These are phyloP conservation scores for Lasioglossum calceatum DNA, from an alignment of 2,888 invertebrate species.

Conservation along the genomic window DNA sequence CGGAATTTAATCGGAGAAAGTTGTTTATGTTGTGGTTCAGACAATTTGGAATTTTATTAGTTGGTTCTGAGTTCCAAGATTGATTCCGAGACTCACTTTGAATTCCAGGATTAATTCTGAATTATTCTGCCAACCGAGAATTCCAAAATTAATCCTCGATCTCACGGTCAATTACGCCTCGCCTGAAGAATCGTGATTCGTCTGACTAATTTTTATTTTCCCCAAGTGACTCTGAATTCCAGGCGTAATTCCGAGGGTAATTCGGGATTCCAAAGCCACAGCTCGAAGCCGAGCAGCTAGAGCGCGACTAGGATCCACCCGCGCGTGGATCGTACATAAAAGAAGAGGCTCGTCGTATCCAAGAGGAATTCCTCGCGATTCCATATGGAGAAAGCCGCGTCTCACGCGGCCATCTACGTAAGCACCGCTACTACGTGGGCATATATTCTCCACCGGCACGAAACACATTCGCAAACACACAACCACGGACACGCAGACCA, in stretches of 20 bases:
- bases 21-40: too few relatives aligned
- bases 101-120: background rate
- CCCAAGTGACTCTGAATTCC: background rate
- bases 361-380: slow-evolving; percentile 74
- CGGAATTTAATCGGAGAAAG: background rate
- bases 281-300: background rate
- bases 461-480: slow-evolving; percentile 49
- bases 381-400: slow-evolving; percentile 79
- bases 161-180: background rate
- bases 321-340: background rate
- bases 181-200: background rate
- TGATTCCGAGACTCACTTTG: background rate
- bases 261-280: background rate
- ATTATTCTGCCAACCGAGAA: background rate
- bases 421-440: slow-evolving; percentile 39
- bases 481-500: background rate
- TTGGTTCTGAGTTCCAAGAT: background rate
- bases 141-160: background rate
- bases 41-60: background rate
- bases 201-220: background rate
- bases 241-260: background rate
- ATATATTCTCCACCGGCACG: slow-evolving; percentile 67
- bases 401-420: slow-evolving; percentile 61
- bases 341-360: slow-evolving; percentile 6
- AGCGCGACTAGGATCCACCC: background rate